Conservation (phyloP, 2,797 vertebrate species). For the Remorina albescens region DNA sequence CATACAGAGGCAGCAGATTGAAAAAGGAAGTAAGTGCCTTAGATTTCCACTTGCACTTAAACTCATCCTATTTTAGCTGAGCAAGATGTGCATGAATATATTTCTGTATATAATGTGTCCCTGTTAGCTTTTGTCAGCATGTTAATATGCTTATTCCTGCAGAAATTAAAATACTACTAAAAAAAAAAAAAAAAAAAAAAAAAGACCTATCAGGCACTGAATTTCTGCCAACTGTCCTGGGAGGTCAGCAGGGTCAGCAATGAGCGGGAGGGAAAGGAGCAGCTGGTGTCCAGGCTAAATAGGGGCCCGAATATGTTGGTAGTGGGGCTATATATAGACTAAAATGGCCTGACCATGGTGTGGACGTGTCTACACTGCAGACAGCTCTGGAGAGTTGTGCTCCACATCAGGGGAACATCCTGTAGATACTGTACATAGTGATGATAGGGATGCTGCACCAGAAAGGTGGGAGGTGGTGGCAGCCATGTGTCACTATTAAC, state of each 20-base stretch:
- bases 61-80: background rate
- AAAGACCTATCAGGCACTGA: constrained; percentile 1
- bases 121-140: background rate
- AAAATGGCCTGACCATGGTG: constrained; percentile 24
- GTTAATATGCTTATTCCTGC: background rate
- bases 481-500: constrained; percentile 17
- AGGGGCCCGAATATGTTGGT: constrained; percentile 34
- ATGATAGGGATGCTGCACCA: constrained; percentile 30
- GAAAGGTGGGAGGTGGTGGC: background rate
- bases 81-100: background rate
- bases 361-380: constrained; percentile 48
- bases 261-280: constrained; percentile 60
- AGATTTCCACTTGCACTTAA: background rate
- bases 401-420: constrained; percentile 40
- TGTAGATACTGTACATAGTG: constrained; percentile 46
- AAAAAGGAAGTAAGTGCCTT: background rate
- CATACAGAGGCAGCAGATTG: background rate
- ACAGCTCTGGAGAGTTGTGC: constrained; percentile 35
- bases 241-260: constrained; percentile 33
- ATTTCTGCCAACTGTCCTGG: constrained; percentile 16
- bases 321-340: constrained; percentile 66
- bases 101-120: background rate
- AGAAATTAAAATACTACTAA: background rate
- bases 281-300: constrained; percentile 71
- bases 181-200: background rate